Percentiles rank a stretch among this genome's conserved stretches.
These are phyloP conservation scores for Xiphias gladius DNA, from an alignment of 2,113 vertebrate species.

Conservation along the genomic window DNA sequence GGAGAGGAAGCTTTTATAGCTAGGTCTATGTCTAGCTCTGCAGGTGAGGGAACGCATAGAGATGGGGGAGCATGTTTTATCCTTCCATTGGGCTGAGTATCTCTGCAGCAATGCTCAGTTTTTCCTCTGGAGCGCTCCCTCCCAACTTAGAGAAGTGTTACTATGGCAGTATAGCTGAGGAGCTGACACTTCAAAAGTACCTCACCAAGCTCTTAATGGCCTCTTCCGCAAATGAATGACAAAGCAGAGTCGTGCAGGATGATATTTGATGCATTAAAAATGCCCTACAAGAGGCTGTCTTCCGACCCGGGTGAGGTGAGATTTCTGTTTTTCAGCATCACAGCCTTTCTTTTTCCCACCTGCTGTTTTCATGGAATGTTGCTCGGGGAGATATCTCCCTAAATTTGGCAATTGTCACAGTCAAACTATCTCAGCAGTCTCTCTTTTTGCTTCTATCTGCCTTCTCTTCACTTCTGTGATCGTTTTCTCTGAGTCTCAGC, in stretches of 20 bases:
- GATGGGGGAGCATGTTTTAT: conserved; percentile 38
- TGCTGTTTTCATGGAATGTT: conserved; percentile 16
- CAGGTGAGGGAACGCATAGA: conserved; percentile 37
- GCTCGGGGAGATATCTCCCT: conserved; percentile 6
- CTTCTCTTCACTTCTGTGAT: neutral
- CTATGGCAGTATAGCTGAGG: conserved; percentile 44
- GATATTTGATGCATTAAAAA: conserved; percentile 52
- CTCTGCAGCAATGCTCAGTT: conserved; percentile 47
- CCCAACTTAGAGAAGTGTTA: conserved; percentile 48
- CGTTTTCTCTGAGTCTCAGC: conserved; percentile 19
- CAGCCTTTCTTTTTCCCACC: neutral
- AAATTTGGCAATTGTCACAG: conserved; percentile 33
- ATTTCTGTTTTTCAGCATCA: conserved; percentile 24
- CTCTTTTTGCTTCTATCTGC: conserved; percentile 13
- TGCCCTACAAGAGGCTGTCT: conserved; percentile 6
- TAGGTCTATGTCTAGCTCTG: conserved; percentile 35
- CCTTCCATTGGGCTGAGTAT: conserved; percentile 29
- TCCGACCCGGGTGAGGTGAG: neutral
- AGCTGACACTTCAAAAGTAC: conserved; percentile 66
- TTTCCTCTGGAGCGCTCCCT: conserved; percentile 16
- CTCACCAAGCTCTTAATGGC: conserved; percentile 49
- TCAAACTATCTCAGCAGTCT: neutral
- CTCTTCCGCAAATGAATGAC: conserved; percentile 41
- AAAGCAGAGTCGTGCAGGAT: conserved; percentile 43
- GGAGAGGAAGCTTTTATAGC: conserved; percentile 25